Conservation (phyloP, 2,113 vertebrate species). For the Rhinichthys klamathensis region DNA sequence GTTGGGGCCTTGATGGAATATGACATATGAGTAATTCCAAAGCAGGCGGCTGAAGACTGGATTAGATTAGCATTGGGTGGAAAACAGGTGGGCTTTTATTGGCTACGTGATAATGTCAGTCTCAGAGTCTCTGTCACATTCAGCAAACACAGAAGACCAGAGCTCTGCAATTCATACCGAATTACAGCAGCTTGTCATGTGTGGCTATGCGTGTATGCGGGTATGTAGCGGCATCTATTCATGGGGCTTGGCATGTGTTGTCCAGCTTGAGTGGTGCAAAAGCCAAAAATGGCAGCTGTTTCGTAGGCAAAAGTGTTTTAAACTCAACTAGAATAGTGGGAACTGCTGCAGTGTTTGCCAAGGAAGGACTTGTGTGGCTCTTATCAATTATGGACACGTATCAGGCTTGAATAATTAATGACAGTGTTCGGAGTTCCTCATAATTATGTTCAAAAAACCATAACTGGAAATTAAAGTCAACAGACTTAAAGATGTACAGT, state of each 20-base stretch:
- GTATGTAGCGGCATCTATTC: conserved; percentile 24
- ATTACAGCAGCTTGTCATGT: conserved; percentile 18
- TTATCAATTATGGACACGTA: conserved; percentile 66
- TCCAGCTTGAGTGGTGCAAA: conserved; percentile 6
- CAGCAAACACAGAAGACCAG: conserved; percentile 21
- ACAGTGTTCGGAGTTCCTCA: conserved; percentile 56
- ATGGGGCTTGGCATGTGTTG: conserved; percentile 15
- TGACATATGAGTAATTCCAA: conserved; percentile 66
- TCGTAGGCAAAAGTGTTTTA: conserved; percentile 44
- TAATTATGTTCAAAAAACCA: conserved; percentile 34
- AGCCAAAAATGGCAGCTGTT: conserved; percentile 65
- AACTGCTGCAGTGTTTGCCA: conserved; percentile 57
- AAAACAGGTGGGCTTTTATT: conserved; percentile 81
- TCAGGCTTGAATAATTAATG: conserved; percentile 72
- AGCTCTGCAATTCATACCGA: conserved; percentile 33
- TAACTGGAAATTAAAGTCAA: conserved; percentile 58
- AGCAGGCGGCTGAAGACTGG: conserved; percentile 66
- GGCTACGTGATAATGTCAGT: conserved; percentile 73
- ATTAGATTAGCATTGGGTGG: conserved; percentile 74
- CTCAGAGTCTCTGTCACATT: conserved; percentile 63
- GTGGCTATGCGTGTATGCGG: background rate
- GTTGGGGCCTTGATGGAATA: conserved; percentile 59
- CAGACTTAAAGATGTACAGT: conserved; percentile 31
- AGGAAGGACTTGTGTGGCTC: conserved; percentile 62
- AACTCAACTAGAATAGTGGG: conserved; percentile 42